phyloP scores from a whole-genome alignment of 2,888 invertebrate species.

The Acanthopleura granulata region DNA sequence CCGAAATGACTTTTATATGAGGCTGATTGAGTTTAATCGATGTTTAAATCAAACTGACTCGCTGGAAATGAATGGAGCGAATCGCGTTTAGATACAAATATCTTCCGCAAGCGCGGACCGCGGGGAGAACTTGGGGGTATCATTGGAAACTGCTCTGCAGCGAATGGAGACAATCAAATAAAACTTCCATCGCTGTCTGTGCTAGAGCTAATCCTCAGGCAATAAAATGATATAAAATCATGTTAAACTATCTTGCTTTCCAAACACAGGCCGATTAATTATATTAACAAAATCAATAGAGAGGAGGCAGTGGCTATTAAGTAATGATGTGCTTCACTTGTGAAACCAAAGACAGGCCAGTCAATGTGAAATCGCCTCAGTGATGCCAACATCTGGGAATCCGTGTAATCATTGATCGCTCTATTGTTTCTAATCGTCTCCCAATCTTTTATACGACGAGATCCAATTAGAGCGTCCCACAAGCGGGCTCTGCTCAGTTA shows the following conservation, averaged over 20 bases:
- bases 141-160: background rate
- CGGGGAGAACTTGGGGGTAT: conserved; percentile 5
- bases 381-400: too few relatives aligned
- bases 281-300: conserved; percentile 18
- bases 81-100: conserved; percentile 4
- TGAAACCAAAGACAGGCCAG: conserved; percentile 17
- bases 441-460: too few relatives aligned
- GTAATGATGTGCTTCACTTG: conserved; percentile 15
- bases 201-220: background rate
- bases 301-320: conserved; percentile 2
- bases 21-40: conserved; percentile 16
- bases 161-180: conserved; percentile 8
- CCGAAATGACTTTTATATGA: conserved; percentile 16
- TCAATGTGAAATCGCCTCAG: background rate
- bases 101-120: background rate
- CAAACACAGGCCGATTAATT: conserved; percentile 16
- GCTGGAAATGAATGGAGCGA: conserved; percentile 18
- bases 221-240: conserved; percentile 18
- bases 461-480: too few relatives aligned
- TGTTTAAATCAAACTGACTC: conserved; percentile 18
- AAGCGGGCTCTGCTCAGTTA: too few relatives aligned
- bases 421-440: too few relatives aligned
- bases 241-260: conserved; percentile 19
- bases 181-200: background rate
- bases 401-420: too few relatives aligned